phyloP scores from a whole-genome alignment of 2,888 invertebrate genomes.

The Apotomis capreana region DNA sequence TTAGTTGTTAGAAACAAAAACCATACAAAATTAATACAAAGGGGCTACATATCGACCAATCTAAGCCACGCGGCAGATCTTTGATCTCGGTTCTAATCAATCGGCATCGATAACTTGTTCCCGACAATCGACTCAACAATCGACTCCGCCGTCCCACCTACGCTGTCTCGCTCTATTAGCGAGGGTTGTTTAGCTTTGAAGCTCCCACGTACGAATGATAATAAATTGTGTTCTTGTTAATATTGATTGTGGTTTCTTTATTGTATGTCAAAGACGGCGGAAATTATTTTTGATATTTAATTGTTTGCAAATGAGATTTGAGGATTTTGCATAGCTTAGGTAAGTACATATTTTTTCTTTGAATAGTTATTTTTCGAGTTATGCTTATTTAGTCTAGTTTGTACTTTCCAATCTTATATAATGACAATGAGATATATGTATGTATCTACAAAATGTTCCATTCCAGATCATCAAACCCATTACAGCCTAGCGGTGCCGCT shows the following conservation, averaged over 20 bases:
- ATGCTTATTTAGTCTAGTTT: too few relatives aligned
- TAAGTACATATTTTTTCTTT: too few relatives aligned
- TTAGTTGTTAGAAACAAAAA: neutral
- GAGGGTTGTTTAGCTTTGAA: slow-evolving; percentile 58
- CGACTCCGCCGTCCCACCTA: slow-evolving; percentile 59
- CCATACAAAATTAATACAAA: neutral
- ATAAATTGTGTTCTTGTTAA: slow-evolving; percentile 36
- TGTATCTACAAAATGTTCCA: too few relatives aligned
- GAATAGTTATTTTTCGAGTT: too few relatives aligned
- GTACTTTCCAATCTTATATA: too few relatives aligned
- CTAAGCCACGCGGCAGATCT: slow-evolving; percentile 73
- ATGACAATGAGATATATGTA: too few relatives aligned
- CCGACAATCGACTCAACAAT: slow-evolving; percentile 62
- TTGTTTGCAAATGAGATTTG: too few relatives aligned
- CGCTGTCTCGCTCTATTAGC: slow-evolving; percentile 64
- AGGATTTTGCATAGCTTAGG: too few relatives aligned
- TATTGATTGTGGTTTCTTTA: slow-evolving; percentile 34
- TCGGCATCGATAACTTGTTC: slow-evolving; percentile 68
- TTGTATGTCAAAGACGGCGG: slow-evolving; percentile 1
- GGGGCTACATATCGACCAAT: slow-evolving; percentile 44
- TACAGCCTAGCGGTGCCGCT: too few relatives aligned
- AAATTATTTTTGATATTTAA: too few relatives aligned
- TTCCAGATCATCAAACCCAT: too few relatives aligned
- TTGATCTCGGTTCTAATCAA: slow-evolving; percentile 74
- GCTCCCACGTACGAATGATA: slow-evolving; percentile 52